Conservation (phyloP, 2,113 vertebrate species). For the Anthoscopus minutus region DNA sequence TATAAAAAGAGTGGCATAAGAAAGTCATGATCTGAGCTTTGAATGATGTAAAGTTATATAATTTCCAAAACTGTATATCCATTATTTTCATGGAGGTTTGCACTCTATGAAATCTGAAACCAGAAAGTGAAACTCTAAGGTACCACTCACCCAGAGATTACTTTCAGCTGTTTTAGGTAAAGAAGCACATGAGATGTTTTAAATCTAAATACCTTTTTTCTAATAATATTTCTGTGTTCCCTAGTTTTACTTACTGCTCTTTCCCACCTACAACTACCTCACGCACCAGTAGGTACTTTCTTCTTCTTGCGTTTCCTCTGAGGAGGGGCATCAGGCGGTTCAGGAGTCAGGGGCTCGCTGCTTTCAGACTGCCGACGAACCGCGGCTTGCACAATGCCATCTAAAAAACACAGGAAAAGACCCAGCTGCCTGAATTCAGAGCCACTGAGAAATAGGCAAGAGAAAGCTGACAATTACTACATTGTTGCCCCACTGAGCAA, state of each 20-base stretch:
- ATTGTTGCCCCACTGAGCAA: not conserved
- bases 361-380: conserved; percentile 68
- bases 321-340: conserved; percentile 57
- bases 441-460: not conserved
- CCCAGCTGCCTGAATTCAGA: not conserved
- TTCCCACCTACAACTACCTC: not conserved
- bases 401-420: conserved; percentile 31
- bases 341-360: conserved; percentile 70
- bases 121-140: not conserved
- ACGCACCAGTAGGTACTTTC: conserved; percentile 69
- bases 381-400: conserved; percentile 70
- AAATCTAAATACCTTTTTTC: not conserved
- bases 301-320: conserved; percentile 84
- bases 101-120: not conserved
- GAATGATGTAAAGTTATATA: not conserved
- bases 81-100: not conserved
- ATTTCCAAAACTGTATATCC: not conserved
- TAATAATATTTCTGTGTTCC: not conserved
- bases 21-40: not conserved
- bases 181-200: not conserved
- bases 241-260: not conserved
- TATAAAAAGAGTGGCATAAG: not conserved
- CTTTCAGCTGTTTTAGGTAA: not conserved
- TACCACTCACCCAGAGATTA: not conserved
- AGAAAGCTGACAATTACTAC: not conserved